phyloP scores from a whole-genome alignment of 2,888 invertebrate genomes.

The Drosophila rellima region DNA sequence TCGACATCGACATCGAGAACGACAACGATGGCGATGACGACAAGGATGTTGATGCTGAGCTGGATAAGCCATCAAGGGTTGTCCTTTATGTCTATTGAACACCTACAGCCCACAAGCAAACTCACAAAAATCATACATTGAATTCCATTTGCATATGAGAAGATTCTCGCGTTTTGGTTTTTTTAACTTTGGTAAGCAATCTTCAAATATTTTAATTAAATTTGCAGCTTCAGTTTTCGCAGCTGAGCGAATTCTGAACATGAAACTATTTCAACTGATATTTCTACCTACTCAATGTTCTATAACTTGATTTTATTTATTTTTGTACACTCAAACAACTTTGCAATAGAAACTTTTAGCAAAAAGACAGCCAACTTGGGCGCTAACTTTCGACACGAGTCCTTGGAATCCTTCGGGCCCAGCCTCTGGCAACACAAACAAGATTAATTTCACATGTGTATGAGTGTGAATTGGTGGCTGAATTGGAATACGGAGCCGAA shows the following conservation, averaged over 20 bases:
- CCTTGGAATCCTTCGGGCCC: constrained; percentile 30
- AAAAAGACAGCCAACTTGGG: constrained; percentile 56
- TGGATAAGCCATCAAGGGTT: constrained; percentile 63
- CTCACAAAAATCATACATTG: constrained; percentile 5
- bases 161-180: constrained; percentile 2
- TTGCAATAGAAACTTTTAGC: constrained; percentile 47
- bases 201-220: constrained; percentile 66
- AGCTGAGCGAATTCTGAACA: constrained; percentile 53
- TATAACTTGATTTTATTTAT: constrained; percentile 72
- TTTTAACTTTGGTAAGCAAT: constrained; percentile 19
- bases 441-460: constrained; percentile 82
- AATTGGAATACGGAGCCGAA: not conserved
- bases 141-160: constrained; percentile 36
- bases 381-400: constrained; percentile 71
- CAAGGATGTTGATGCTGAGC: constrained; percentile 22
- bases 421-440: constrained; percentile 76
- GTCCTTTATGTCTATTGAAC: constrained; percentile 52
- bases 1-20: too few species aligned
- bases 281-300: constrained; percentile 46
- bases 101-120: constrained; percentile 56
- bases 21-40: constrained; percentile 16
- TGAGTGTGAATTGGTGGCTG: constrained; percentile 2
- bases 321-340: constrained; percentile 55
- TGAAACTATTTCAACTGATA: constrained; percentile 38
- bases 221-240: constrained; percentile 48